Evolutionary conservation across 2,888 invertebrate species (phyloP), one percentile per base, ranked within the genome.

Genomic region (Caenorhabditis afra): DNA sequence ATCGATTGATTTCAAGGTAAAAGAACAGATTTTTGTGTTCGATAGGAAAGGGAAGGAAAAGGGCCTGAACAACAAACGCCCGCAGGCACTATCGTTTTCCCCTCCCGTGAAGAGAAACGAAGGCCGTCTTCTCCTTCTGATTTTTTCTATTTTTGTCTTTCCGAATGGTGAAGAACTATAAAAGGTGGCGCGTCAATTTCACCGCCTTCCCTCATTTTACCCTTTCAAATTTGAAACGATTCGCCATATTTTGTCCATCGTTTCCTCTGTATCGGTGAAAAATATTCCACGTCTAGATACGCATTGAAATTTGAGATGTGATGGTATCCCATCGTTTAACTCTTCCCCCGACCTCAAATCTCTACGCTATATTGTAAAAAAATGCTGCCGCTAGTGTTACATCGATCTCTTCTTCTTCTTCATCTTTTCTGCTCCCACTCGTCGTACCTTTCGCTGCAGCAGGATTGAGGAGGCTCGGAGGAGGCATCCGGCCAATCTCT

Each of bases 381-480:
- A 47, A 47, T 39, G 20, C 35, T 14, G 53, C 37, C 23, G 29
- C 10, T 22, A 8, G 53, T 45, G 37, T 57, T 53, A 64, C 67
- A 50, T 64, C 57, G 41, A 22, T 64, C 50, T 65, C 35, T 37
- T 55, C 16, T 23, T 50, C 35, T 37, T 45, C 47, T 57, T 22
- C 20, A 18, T 22, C 67, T n/a, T 59, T 14, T 39, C 50, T 29
- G 3, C 29, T 29, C 29, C n/a, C 35, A 22, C 50, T 22, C 37
- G 20, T 47, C 44, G 68, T 44, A 68, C 70, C 70, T 73, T 64
- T 50, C 58, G 39, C 61, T 70, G 70, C 68, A 35, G 47, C 18
- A 45, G 16, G 41, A n/a, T n/a, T n/a, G n/a, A n/a, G n/a, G 57
- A 47, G 62, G 62, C 62, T 71, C 62, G 62, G 23, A 16, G 53